Evolutionary conservation across 53 echinoderm and acorn worm species (phyloP).

Genomic region (Paelopatides confundens): DNA sequence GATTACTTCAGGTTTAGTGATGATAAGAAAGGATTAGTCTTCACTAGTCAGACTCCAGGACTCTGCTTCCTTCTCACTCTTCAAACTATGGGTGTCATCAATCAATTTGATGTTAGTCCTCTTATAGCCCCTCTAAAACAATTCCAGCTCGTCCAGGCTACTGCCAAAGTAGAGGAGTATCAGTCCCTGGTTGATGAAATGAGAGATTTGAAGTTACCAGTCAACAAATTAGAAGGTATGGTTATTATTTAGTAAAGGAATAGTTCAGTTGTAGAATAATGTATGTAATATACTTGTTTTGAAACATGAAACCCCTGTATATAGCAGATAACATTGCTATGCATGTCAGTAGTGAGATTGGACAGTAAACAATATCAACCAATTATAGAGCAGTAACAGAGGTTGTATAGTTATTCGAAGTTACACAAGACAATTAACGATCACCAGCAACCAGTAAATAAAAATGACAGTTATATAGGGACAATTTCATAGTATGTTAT

Average conservation of each 20-base stretch:
- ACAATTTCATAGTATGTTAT: no score
- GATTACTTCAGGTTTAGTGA: not conserved
- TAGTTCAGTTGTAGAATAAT: not conserved
- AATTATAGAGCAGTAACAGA: no score
- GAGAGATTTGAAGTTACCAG: not conserved
- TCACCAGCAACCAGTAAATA: no score
- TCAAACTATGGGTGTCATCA: not conserved
- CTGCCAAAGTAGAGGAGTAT: not conserved
- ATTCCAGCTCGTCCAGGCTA: not conserved
- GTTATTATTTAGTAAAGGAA: not conserved
- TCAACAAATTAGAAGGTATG: not conserved
- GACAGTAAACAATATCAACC: no score
- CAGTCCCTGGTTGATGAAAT: not conserved
- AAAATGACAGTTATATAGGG: no score
- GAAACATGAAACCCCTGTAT: no score
- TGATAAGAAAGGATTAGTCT: not conserved
- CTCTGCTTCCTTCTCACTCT: not conserved
- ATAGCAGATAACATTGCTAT: no score
- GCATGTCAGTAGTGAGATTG: no score
- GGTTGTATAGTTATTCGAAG: no score
- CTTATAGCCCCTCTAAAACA: not conserved
- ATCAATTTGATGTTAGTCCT: not conserved
- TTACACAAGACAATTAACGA: no score
- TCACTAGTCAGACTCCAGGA: not conserved
- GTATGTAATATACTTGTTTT: no score